Evolutionary conservation across 2,888 invertebrate genomes (phyloP).

Genomic region (Margaritifera margaritifera): DNA sequence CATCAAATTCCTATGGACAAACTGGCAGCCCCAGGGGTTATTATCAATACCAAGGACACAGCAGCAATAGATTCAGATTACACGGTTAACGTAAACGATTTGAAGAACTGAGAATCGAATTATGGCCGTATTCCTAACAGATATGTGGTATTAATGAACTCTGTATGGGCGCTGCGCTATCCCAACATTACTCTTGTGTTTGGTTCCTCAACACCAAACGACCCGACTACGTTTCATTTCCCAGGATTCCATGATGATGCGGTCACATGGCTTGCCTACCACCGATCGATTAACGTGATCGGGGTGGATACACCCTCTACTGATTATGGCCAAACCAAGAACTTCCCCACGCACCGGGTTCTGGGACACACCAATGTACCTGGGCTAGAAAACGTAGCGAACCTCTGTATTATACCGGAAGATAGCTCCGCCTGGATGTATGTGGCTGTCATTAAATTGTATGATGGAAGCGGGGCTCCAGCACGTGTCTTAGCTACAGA

Average conservation of each 20-base stretch:
- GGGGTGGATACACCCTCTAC: slow-evolving; percentile 81
- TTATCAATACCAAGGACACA: slow-evolving; percentile 54
- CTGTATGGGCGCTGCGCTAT: slow-evolving; percentile 71
- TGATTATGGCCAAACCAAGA: slow-evolving; percentile 76
- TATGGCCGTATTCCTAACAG: slow-evolving; percentile 72
- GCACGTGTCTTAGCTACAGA: slow-evolving; percentile 75
- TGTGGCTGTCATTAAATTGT: slow-evolving; percentile 79
- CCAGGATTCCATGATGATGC: slow-evolving; percentile 77
- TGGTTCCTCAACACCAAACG: slow-evolving; percentile 30
- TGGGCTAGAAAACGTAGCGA: slow-evolving; percentile 79
- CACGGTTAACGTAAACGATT: slow-evolving; percentile 66
- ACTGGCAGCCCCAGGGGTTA: slow-evolving; percentile 72
- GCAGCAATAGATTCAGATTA: slow-evolving; percentile 43
- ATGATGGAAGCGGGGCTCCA: slow-evolving; percentile 79
- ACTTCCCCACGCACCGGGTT: slow-evolving; percentile 75
- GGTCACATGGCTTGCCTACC: slow-evolving; percentile 78
- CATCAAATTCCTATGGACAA: slow-evolving; percentile 75
- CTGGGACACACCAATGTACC: slow-evolving; percentile 75
- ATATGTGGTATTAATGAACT: slow-evolving; percentile 73
- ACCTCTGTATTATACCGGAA: slow-evolving; percentile 63
- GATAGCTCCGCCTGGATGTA: slow-evolving; percentile 53
- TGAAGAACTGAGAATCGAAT: slow-evolving; percentile 72
- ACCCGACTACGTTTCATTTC: slow-evolving; percentile 53
- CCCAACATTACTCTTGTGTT: slow-evolving; percentile 54
- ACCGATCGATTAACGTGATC: slow-evolving; percentile 75